Evolutionary conservation across 2,888 invertebrate species (phyloP).

Genomic region (Lithophane leautieri): DNA sequence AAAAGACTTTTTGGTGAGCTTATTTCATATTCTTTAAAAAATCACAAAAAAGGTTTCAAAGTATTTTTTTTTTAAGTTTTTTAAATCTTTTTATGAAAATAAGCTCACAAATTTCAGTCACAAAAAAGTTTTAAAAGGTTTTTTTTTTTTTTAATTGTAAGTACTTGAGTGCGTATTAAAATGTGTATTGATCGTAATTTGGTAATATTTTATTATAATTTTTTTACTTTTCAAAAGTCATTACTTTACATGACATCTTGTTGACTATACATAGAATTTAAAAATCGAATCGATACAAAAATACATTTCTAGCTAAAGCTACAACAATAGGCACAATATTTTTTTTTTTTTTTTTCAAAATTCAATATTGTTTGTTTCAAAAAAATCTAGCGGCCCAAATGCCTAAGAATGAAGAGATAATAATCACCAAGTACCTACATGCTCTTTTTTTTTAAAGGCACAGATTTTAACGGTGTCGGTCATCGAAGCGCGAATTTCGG

Average conservation of each 20-base stretch:
- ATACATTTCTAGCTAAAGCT: background rate
- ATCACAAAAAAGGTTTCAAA: too few species aligned
- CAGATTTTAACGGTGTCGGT: conserved; percentile 76
- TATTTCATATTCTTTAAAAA: too few species aligned
- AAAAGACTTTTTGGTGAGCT: too few species aligned
- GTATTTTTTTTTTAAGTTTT: too few species aligned
- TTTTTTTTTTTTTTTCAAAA: too few species aligned
- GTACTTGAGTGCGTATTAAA: too few species aligned
- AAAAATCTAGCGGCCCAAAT: conserved; percentile 27
- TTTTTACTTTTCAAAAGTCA: too few species aligned
- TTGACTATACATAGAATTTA: background rate
- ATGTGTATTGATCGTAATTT: background rate
- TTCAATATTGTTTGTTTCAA: conserved; percentile 13
- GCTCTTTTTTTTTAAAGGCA: conserved; percentile 71
- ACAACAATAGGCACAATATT: too few species aligned
- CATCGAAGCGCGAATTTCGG: conserved; percentile 74
- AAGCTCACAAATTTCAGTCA: background rate
- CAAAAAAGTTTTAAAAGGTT: background rate
- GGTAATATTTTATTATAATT: too few species aligned
- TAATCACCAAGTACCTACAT: conserved; percentile 52
- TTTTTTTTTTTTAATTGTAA: too few species aligned
- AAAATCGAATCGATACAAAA: background rate
- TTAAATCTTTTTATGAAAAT: too few species aligned
- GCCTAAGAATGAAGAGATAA: conserved; percentile 68
- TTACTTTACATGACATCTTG: background rate